Percentiles rank a stretch among this genome's conserved stretches.
Evolutionary conservation across 2,797 vertebrate species (phyloP).

Genomic region (Centropyge bicolor): DNA sequence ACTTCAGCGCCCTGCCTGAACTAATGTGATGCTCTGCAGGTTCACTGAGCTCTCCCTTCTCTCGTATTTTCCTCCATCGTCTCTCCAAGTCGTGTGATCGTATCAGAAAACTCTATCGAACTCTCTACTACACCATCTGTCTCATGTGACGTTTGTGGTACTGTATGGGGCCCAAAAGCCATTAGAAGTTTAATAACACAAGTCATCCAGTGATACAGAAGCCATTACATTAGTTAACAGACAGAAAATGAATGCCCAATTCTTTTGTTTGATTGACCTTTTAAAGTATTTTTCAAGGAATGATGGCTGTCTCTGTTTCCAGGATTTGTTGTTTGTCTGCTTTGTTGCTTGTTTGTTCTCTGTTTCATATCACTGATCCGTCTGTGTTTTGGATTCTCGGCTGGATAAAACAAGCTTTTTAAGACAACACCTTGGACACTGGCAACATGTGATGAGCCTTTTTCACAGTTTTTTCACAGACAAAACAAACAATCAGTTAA

Average conservation of each 20-base stretch:
- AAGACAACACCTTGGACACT: background rate
- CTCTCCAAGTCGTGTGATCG: background rate
- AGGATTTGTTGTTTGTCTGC: background rate
- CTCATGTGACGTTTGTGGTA: background rate
- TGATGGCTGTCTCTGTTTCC: background rate
- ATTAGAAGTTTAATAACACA: background rate
- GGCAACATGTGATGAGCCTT: background rate
- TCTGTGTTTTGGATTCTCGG: too few species aligned
- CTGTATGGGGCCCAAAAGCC: background rate
- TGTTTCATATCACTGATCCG: background rate
- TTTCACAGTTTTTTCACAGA: too few species aligned
- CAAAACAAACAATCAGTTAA: too few species aligned
- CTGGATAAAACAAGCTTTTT: background rate
- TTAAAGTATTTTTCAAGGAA: background rate
- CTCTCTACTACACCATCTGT: background rate
- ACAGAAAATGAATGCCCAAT: too few species aligned
- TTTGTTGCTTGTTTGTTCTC: background rate
- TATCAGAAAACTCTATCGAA: background rate
- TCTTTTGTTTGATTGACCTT: background rate
- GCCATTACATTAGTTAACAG: background rate
- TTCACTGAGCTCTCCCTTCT: conserved; percentile 25
- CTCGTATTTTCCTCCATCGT: background rate
- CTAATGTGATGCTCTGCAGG: conserved; percentile 23
- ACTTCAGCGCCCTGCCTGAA: conserved; percentile 49
- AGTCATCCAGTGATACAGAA: too few species aligned